These are phyloP conservation scores for Eupleurogrammus muticus DNA, from an alignment of 2,797 vertebrate species.

Conservation along the genomic window DNA sequence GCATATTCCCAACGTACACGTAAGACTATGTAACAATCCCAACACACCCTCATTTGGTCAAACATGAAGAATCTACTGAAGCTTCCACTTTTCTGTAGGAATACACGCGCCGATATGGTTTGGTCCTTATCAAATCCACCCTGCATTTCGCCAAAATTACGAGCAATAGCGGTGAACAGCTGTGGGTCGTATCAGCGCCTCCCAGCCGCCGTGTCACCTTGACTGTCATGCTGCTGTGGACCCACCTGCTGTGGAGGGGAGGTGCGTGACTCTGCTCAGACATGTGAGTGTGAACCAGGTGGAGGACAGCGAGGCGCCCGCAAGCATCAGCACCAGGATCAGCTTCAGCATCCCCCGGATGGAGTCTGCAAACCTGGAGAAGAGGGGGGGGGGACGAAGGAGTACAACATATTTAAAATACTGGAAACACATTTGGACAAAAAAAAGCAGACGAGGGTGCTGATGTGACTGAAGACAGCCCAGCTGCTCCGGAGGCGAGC, in stretches of 20 bases:
- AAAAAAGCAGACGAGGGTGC: slow-evolving; percentile 17
- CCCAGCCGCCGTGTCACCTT: slow-evolving; percentile 31
- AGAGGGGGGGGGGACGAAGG: neutral
- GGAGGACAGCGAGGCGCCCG: slow-evolving; percentile 93
- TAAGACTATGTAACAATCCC: too few relatives aligned
- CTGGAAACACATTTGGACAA: neutral
- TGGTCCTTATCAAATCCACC: neutral
- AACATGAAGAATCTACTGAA: too few relatives aligned
- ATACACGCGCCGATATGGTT: too few relatives aligned
- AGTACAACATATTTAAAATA: neutral
- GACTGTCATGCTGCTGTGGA: slow-evolving; percentile 12
- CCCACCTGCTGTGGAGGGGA: slow-evolving; percentile 95
- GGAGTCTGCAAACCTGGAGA: slow-evolving; percentile 95
- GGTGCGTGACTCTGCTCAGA: slow-evolving; percentile 91
- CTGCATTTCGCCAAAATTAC: neutral
- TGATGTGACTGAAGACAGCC: slow-evolving; percentile 18
- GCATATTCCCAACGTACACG: too few relatives aligned
- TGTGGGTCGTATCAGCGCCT: neutral
- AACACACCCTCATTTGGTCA: too few relatives aligned
- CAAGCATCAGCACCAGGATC: slow-evolving; percentile 95
- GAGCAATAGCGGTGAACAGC: neutral
- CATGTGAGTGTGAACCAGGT: slow-evolving; percentile 98
- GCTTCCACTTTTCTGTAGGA: too few relatives aligned
- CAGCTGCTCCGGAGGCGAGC: slow-evolving; percentile 20
- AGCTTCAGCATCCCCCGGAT: slow-evolving; percentile 97